These are phyloP conservation scores for Sander vitreus DNA, from an alignment of 2,113 vertebrate species.

Conservation along the genomic window DNA sequence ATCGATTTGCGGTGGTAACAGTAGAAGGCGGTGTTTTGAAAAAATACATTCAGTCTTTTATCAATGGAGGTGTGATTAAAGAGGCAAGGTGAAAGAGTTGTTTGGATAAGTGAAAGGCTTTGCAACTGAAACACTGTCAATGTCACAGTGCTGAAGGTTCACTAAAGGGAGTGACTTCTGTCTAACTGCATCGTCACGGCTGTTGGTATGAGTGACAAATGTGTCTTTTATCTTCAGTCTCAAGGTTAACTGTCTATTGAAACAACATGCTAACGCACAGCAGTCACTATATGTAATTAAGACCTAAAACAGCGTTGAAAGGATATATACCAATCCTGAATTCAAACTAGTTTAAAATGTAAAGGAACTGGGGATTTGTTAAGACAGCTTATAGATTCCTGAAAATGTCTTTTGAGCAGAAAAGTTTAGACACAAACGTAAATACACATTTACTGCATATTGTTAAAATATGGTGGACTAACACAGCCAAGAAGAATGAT, in stretches of 20 bases:
- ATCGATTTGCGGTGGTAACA: constrained; percentile 50
- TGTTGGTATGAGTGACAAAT: constrained; percentile 34
- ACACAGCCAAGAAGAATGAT: not conserved
- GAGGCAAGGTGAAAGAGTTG: constrained; percentile 7
- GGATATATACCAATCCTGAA: not conserved
- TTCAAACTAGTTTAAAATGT: not conserved
- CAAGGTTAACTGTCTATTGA: constrained; percentile 47
- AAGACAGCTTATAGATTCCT: not conserved
- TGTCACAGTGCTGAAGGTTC: constrained; percentile 43
- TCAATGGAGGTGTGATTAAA: constrained; percentile 46
- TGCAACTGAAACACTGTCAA: constrained; percentile 36
- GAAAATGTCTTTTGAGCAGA: not conserved
- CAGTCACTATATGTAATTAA: constrained; percentile 13
- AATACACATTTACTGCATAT: not conserved
- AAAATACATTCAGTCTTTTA: constrained; percentile 21
- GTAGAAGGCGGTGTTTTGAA: constrained; percentile 24
- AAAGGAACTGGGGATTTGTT: not conserved
- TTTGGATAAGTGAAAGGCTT: constrained; percentile 24
- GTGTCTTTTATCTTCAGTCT: constrained; percentile 41
- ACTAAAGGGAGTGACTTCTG: constrained; percentile 10
- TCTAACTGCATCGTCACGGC: constrained; percentile 9
- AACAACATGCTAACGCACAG: constrained; percentile 9
- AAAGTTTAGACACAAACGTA: not conserved
- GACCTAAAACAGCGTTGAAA: not conserved
- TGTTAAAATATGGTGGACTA: not conserved